Base-by-base conservation (phyloP, 2,888 invertebrate species). In the Cybosia mesomella region DNA sequence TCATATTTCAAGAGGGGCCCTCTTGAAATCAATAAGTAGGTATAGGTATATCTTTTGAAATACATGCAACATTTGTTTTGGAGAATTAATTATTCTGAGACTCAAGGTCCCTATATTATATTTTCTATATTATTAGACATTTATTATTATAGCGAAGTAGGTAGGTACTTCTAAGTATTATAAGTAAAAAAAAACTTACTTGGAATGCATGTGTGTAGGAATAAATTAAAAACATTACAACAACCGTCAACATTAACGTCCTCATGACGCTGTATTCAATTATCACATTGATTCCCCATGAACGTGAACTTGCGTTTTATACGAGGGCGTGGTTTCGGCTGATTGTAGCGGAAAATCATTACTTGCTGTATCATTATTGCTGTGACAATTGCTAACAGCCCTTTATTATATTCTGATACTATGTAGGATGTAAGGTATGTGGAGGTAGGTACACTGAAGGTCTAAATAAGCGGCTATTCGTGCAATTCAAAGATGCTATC, bases 301-400 rank as follows among this genome's bases (percentile, higher is more conserved):
- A 92, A 92, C 92, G 89, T 93, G 94, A 94, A 94, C 92, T 93
- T 94, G 89, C 78, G 76, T 91, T 86, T 87, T 94, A 95, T 94
- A 93, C 84, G 85, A 90, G 91, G 94, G 94, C 92, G 94, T 93
- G 93, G 92, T 85, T 84, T 82, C 78, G 81, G 83, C 81, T 83
- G 85, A 82, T 85, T 85, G 84, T 86, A 78, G 88, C 89, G 92
- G 89, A 87, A 89, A 89, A 91, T 91, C 85, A 90, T 89, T 84
- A 82, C 75, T 78, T 85, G 87, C 87, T 87, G 89, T 89, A 84
- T 87, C 85, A 84, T 80, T 69, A 81, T 80, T 78, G 76, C 71
- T 83, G 74, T 73, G 82, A 85, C 80, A 86, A 84, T 82, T 86
- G 81, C 73, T 81, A 72, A 65, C 60, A 76, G 58, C 66, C 72